A percentile compares a stretch with the other conserved stretches of the same genome.
Evolutionary conservation across 2,797 vertebrate species (phyloP).

Genomic region (Myotis vivesi): DNA sequence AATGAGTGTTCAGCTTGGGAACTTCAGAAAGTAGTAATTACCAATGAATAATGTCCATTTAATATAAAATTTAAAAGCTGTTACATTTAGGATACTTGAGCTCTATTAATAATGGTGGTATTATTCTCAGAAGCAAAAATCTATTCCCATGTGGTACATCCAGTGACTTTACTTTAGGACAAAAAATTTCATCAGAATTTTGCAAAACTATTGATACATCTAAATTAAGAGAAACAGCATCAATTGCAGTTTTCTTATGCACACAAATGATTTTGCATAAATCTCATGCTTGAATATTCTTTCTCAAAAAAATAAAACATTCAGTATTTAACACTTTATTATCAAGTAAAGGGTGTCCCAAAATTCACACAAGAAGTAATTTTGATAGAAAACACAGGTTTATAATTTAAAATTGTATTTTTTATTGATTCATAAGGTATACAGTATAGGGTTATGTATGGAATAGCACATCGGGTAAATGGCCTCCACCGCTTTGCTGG

Average conservation of each 20-base stretch:
- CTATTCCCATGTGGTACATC: conserved; percentile 44
- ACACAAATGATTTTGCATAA: conserved; percentile 65
- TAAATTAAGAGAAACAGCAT: conserved; percentile 52
- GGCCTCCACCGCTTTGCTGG: too few species aligned
- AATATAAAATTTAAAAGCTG: conserved; percentile 60
- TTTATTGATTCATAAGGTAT: too few species aligned
- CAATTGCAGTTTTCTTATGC: conserved; percentile 70
- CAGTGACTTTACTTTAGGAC: conserved; percentile 66
- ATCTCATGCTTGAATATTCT: conserved; percentile 50
- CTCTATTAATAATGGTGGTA: conserved; percentile 67
- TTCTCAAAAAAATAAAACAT: conserved; percentile 59
- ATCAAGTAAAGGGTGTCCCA: neutral
- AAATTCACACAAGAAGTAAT: too few species aligned
- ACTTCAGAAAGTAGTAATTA: conserved; percentile 88
- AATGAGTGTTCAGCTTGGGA: conserved; percentile 94
- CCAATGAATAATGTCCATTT: neutral
- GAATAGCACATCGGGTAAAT: too few species aligned
- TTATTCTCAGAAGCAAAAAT: conserved; percentile 56
- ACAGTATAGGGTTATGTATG: too few species aligned
- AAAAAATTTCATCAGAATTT: conserved; percentile 81
- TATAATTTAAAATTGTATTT: too few species aligned
- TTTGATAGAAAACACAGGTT: too few species aligned
- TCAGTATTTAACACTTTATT: conserved; percentile 58
- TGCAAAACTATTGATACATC: conserved; percentile 66
- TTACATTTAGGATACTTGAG: conserved; percentile 85